Conservation (phyloP, 2,113 vertebrate genomes). For the Mustelus asterias region DNA sequence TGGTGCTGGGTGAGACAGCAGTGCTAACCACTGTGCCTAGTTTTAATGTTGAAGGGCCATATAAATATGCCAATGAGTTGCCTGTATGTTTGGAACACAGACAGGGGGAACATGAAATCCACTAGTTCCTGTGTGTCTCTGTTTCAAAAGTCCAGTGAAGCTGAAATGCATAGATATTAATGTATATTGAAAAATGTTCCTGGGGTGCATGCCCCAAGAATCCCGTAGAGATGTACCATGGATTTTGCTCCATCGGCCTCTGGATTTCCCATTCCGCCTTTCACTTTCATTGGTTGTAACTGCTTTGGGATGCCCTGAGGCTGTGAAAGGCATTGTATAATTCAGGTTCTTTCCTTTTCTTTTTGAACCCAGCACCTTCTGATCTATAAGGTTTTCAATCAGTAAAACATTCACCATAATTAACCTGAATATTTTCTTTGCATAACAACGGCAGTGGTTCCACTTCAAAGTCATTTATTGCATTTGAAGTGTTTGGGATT, state of each 20-base stretch:
- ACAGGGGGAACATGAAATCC: not conserved
- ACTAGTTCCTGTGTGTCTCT: not conserved
- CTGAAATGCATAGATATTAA: not conserved
- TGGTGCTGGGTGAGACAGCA: too few relatives aligned
- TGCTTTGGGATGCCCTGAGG: not conserved
- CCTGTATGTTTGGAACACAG: too few relatives aligned
- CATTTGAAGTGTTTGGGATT: not conserved
- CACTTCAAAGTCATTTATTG: not conserved
- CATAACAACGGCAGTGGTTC: not conserved
- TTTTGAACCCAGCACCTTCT: not conserved
- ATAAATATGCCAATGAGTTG: not conserved
- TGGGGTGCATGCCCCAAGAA: not conserved
- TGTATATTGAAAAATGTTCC: not conserved
- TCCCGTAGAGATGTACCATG: not conserved
- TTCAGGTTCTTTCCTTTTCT: not conserved
- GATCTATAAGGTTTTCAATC: not conserved
- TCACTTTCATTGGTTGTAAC: not conserved
- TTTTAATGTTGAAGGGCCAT: not conserved
- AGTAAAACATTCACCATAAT: not conserved
- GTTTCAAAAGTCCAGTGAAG: not conserved
- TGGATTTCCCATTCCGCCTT: not conserved
- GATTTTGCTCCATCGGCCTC: not conserved
- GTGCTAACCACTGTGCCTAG: not conserved
- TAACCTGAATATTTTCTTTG: not conserved
- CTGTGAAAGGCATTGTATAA: not conserved